A percentile compares a stretch with the other conserved stretches of the same genome.
Conservation (phyloP, 2,113 vertebrate species). For the Illadopsis cleaveri region DNA sequence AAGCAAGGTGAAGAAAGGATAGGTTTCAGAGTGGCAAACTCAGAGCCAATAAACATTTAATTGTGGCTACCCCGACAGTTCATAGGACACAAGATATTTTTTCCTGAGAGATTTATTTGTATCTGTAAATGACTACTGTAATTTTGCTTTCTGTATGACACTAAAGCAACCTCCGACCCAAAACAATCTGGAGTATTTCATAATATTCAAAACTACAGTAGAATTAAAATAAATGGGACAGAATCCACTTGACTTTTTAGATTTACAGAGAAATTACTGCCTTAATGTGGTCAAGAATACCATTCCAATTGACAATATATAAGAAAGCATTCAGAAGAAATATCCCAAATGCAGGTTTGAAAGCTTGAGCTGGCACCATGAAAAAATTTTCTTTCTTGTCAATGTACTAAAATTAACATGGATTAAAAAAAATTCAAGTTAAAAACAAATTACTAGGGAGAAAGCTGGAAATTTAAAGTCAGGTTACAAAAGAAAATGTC, state of each 20-base stretch:
- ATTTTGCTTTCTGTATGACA: not conserved
- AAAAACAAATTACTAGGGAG: not conserved
- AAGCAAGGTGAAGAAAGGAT: not conserved
- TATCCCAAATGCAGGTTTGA: not conserved
- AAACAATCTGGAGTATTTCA: not conserved
- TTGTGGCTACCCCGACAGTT: not conserved
- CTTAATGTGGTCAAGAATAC: not conserved
- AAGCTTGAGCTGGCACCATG: not conserved
- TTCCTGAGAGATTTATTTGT: not conserved
- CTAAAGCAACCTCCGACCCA: not conserved
- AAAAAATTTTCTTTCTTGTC: not conserved
- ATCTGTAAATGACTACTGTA: not conserved
- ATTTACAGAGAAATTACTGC: not conserved
- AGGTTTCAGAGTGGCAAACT: not conserved
- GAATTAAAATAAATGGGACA: not conserved
- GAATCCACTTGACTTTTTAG: not conserved
- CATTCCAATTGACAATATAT: not conserved
- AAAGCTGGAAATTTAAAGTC: not conserved
- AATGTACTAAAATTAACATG: not conserved
- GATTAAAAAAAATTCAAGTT: not conserved
- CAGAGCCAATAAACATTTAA: not conserved
- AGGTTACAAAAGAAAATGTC: not conserved
- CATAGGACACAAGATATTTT: not conserved
- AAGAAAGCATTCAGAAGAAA: not conserved
- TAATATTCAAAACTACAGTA: not conserved